Conservation (phyloP, 1,140 invertebrate genomes). For the Cydia splendana region DNA sequence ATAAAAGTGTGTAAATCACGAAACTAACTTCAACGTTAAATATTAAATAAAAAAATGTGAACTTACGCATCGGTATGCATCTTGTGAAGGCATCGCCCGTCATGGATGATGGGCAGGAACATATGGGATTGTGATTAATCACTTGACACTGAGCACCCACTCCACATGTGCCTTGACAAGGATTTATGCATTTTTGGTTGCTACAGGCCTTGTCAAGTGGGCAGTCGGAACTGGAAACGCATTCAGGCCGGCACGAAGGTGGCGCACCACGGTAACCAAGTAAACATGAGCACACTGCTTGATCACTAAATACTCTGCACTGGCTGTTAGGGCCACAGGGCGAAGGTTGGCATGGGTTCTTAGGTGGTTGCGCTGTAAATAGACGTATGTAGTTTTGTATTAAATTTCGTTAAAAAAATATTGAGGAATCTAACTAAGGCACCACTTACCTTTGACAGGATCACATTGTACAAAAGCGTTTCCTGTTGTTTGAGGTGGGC, state of each 20-base stretch:
- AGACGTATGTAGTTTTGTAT: constrained; percentile 53
- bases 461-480: constrained; percentile 86
- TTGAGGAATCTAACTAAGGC: constrained; percentile 16
- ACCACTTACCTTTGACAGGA: constrained; percentile 78
- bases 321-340: constrained; percentile 83
- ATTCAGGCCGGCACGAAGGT: constrained; percentile 82
- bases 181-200: constrained; percentile 83
- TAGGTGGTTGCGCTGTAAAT: constrained; percentile 58
- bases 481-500: constrained; percentile 84
- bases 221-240: constrained; percentile 82
- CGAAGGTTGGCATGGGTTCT: constrained; percentile 81
- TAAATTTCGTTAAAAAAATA: constrained; percentile 33
- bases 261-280: constrained; percentile 82
- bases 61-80: constrained; percentile 81
- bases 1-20: constrained; percentile 2
- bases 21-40: not conserved
- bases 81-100: constrained; percentile 84
- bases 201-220: constrained; percentile 80
- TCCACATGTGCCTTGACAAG: constrained; percentile 84
- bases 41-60: not conserved
- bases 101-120: constrained; percentile 80
- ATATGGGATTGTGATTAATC: constrained; percentile 84
- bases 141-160: constrained; percentile 82
- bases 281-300: constrained; percentile 83
- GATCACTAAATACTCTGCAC: constrained; percentile 82